Evolutionary conservation across 2,113 vertebrate species (phyloP).

Genomic region (Aphelocoma coerulescens): DNA sequence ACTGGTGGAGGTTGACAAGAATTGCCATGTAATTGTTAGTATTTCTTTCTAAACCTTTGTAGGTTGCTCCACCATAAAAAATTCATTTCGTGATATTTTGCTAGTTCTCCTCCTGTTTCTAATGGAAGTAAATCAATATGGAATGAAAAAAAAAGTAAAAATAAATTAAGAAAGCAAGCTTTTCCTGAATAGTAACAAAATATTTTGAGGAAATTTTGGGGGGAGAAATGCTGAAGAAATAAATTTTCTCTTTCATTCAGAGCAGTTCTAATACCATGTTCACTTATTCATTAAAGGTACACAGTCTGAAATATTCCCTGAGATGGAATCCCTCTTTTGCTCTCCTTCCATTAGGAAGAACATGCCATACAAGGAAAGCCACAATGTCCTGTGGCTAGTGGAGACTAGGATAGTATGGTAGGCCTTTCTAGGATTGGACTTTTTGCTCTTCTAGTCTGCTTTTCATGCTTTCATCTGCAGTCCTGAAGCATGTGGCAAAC

Average conservation of each 20-base stretch:
- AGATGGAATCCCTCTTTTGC: neutral
- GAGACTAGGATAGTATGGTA: neutral
- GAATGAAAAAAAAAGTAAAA: neutral
- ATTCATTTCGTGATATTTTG: neutral
- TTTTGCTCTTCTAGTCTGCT: neutral
- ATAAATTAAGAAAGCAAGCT: neutral
- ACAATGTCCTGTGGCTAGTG: neutral
- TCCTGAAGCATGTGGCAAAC: neutral
- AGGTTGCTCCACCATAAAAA: neutral
- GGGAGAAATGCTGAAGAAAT: neutral
- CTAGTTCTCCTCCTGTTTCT: neutral
- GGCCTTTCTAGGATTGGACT: neutral
- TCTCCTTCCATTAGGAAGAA: neutral
- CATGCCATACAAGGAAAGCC: neutral
- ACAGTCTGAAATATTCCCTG: neutral
- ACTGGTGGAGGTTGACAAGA: neutral
- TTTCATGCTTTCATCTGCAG: neutral
- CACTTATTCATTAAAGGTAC: neutral
- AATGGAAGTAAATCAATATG: neutral
- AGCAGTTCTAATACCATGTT: neutral
- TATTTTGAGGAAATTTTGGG: accelerated
- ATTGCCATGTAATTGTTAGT: neutral
- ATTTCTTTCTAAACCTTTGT: neutral
- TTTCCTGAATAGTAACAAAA: neutral
- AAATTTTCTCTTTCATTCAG: neutral